Evolutionary conservation across 2,113 vertebrate species (phyloP).

Genomic region (Phasianus colchicus): DNA sequence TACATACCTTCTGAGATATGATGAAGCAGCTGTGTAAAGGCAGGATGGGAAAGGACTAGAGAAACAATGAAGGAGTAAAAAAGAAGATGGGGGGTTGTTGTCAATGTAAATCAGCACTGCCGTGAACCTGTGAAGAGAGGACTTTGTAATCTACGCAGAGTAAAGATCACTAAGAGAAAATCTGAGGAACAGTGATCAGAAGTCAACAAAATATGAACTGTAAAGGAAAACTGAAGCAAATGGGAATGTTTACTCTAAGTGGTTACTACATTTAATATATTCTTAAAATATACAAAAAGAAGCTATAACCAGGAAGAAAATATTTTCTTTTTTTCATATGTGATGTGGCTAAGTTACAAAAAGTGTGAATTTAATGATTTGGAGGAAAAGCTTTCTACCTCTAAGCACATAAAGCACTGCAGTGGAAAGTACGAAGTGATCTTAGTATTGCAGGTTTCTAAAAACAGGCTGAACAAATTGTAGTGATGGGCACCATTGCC

Average conservation of each 20-base stretch:
- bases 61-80: not conserved
- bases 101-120: accelerated
- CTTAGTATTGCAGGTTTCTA: not conserved
- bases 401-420: not conserved
- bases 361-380: not conserved
- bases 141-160: not conserved
- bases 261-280: not conserved
- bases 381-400: not conserved
- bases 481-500: not conserved
- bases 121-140: not conserved
- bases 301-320: not conserved
- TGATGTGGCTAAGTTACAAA: not conserved
- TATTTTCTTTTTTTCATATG: not conserved
- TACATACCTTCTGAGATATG: not conserved
- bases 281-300: not conserved
- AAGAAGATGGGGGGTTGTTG: not conserved
- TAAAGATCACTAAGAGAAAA: not conserved
- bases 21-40: not conserved
- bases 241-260: not conserved
- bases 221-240: not conserved
- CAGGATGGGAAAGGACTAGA: not conserved
- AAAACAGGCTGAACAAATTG: not conserved
- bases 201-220: not conserved
- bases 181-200: not conserved
- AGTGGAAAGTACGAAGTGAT: not conserved